Evolutionary conservation across 1,140 invertebrate genomes (phyloP).

Genomic region (Pseudomyrmex cubaensis): DNA sequence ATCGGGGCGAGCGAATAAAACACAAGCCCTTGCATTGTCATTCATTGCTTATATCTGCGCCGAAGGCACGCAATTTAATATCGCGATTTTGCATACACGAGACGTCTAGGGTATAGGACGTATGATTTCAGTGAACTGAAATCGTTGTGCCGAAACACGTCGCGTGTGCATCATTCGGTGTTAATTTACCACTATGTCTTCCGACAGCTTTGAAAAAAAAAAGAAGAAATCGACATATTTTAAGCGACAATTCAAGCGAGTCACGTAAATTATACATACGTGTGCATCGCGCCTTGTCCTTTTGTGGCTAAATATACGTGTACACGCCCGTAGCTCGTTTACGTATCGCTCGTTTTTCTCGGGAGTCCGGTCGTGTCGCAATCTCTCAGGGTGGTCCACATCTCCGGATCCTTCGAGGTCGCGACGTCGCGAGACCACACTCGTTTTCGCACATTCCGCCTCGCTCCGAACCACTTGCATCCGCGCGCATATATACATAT

Average conservation of each 20-base stretch:
- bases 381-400: conserved; percentile 71
- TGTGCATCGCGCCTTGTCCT: conserved; percentile 1
- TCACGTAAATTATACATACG: conserved; percentile 25
- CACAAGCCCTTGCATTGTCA: conserved; percentile 1
- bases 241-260: conserved; percentile 12
- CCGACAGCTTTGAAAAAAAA: too few species aligned
- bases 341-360: conserved; percentile 59
- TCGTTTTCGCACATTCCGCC: conserved; percentile 55
- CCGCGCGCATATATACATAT: conserved; percentile 6
- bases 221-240: conserved; percentile 6
- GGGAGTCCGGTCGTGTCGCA: conserved; percentile 61
- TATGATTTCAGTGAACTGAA: neutral
- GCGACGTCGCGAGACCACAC: conserved; percentile 48
- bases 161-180: neutral
- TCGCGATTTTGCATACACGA: neutral
- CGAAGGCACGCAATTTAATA: neutral
- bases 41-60: neutral
- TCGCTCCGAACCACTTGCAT: conserved; percentile 46
- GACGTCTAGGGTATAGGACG: too few species aligned
- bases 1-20: neutral
- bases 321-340: conserved; percentile 20
- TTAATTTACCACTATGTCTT: conserved; percentile 15
- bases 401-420: conserved; percentile 67
- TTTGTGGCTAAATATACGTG: conserved; percentile 37
- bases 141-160: neutral